phyloP scores from a whole-genome alignment of 2,797 vertebrate genomes.

The Enteromius afrohamiltoni region DNA sequence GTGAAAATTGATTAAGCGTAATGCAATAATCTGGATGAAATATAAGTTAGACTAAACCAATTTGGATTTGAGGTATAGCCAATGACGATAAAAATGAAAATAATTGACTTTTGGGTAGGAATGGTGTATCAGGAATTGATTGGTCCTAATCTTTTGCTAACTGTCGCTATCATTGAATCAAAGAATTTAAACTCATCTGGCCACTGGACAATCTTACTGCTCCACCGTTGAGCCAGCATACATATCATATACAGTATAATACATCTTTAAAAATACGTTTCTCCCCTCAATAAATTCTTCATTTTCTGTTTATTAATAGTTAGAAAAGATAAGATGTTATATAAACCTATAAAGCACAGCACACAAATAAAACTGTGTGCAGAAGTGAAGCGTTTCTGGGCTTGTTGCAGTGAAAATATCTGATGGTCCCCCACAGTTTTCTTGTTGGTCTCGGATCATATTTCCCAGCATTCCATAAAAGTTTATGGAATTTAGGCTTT shows the following conservation, averaged over 20 bases:
- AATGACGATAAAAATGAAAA: background rate
- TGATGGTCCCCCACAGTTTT: constrained; percentile 43
- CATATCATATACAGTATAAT: background rate
- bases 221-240: background rate
- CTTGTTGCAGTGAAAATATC: constrained; percentile 32
- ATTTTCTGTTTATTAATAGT: no score
- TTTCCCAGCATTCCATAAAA: constrained; percentile 39
- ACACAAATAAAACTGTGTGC: background rate
- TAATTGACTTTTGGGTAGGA: background rate
- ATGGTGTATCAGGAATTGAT: background rate
- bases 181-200: background rate
- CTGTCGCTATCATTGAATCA: background rate
- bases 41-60: background rate
- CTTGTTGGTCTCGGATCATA: constrained; percentile 24
- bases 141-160: background rate
- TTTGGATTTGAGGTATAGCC: background rate
- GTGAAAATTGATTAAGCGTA: background rate
- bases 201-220: background rate
- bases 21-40: background rate
- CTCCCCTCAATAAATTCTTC: no score
- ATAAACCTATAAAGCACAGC: background rate
- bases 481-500: constrained; percentile 37
- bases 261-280: no score
- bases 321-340: no score
- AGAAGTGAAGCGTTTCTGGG: background rate